Base-by-base conservation (phyloP, 2,888 invertebrate genomes). In the Aspidiotus destructor region DNA sequence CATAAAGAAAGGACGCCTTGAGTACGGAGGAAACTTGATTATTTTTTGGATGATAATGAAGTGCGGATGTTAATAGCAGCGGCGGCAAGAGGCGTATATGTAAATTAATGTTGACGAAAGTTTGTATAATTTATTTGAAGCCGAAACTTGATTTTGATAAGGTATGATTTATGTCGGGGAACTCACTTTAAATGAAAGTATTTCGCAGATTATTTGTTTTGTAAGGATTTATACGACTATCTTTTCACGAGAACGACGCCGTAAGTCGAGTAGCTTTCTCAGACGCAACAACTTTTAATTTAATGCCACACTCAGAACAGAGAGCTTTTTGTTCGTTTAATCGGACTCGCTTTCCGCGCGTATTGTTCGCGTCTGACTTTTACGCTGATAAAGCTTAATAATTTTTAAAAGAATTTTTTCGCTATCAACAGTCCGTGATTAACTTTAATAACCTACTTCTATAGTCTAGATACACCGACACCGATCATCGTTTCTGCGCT, bases 91-190 rank as follows among this genome's bases (percentile, higher is more conserved):
- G 28, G 28, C 28, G 58, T 13, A 40, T 58, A 58, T 58, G 58
- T 58, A 58, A 58, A 58, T 58, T 58, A 58, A 58, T 58, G 58
- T 58, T 58, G 58, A 58, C 58, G 40, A 58, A 58, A 58, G 58
- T 58, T 15, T 16, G 40, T 40, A 28, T 58, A 58, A 58, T 58
- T 58, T 58, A 58, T 58, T 58, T 58, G 28, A 16, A 58, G 11
- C 10, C 28, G 13, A 28, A 58, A 58, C 58, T 28, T 58, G 40
- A 58, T 40, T 17, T 58, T 58, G 58, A 58, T 58, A 58, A 58
- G 58, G 58, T 58, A 58, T 58, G 58, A 58, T 58, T 58, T 58
- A 58, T 58, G 58, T 58, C 58, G 40, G 40, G 58, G 28, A 58
- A 40, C 17, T 28, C 58, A 40, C 28, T 40, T 28, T 15, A 8